phyloP scores from a whole-genome alignment of 1,140 invertebrate genomes.

The Mactra quadrangularis region DNA sequence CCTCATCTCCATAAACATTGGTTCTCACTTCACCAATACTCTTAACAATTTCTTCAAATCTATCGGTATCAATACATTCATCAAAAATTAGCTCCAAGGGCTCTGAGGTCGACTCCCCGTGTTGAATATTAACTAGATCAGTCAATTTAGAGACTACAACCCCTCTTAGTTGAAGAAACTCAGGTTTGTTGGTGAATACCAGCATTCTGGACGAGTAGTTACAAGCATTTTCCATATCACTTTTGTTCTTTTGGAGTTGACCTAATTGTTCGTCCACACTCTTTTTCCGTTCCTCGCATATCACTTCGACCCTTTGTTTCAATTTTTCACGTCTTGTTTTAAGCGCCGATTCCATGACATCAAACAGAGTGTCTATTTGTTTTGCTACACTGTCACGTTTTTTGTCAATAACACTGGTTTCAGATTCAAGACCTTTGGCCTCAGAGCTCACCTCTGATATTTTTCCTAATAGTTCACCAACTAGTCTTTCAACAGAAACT shows the following conservation, averaged over 20 bases:
- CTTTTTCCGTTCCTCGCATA: slow-evolving; percentile 29
- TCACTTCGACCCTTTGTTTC: slow-evolving; percentile 53
- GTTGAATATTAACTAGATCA: slow-evolving; percentile 7
- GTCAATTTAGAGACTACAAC: slow-evolving; percentile 32
- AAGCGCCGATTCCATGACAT: slow-evolving; percentile 1
- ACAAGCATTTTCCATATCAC: slow-evolving; percentile 53
- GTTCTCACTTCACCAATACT: slow-evolving; percentile 43
- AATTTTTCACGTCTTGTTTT: slow-evolving; percentile 44
- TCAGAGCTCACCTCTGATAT: slow-evolving; percentile 45
- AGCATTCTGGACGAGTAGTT: slow-evolving; percentile 60
- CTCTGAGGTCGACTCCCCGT: neutral
- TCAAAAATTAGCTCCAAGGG: slow-evolving; percentile 31
- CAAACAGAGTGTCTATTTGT: slow-evolving; percentile 46
- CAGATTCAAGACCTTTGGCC: slow-evolving; percentile 34
- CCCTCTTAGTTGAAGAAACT: slow-evolving; percentile 44
- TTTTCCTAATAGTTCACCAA: slow-evolving; percentile 51
- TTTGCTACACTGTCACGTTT: slow-evolving; percentile 8
- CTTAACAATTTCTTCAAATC: slow-evolving; percentile 31
- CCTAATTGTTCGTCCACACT: neutral
- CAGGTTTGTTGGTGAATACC: slow-evolving; percentile 51
- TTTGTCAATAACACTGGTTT: slow-evolving; percentile 9
- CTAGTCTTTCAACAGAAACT: slow-evolving; percentile 33
- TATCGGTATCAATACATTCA: slow-evolving; percentile 1
- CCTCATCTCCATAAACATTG: slow-evolving; percentile 33
- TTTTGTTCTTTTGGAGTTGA: slow-evolving; percentile 30